Conservation (phyloP, 1,140 invertebrate species). For the Aphidius gifuensis region DNA sequence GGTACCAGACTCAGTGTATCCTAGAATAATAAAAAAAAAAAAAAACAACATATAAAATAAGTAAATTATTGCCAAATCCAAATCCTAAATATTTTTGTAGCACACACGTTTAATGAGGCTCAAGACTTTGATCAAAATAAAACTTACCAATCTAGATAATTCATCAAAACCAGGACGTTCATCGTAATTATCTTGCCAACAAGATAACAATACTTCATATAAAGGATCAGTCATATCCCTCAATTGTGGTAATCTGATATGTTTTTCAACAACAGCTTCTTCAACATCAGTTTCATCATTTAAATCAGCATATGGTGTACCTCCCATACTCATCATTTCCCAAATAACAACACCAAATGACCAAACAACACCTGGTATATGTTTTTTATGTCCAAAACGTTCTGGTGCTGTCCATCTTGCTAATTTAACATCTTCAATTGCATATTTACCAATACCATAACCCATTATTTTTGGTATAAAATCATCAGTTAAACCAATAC, state of each 20-base stretch:
- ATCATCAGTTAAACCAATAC: conserved; percentile 62
- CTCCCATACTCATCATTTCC: conserved; percentile 81
- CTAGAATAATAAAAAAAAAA: conserved; percentile 34
- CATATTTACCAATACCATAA: conserved; percentile 64
- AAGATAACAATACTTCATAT: conserved; percentile 79
- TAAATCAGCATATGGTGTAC: conserved; percentile 72
- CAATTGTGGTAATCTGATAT: conserved; percentile 69
- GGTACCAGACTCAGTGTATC: conserved; percentile 46
- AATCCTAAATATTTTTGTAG: neutral
- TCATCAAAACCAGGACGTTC: conserved; percentile 71
- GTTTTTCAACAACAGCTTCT: conserved; percentile 61
- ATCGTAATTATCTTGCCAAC: conserved; percentile 79
- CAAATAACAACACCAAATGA: conserved; percentile 77
- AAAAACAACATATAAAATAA: neutral
- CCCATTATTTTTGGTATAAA: conserved; percentile 69
- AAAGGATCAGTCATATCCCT: conserved; percentile 71
- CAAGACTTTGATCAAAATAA: neutral
- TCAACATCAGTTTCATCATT: conserved; percentile 65
- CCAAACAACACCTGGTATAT: conserved; percentile 74
- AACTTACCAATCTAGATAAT: conserved; percentile 53
- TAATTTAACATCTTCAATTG: conserved; percentile 59
- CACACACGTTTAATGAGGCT: too few species aligned
- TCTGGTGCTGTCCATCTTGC: conserved; percentile 77
- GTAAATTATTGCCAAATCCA: neutral
- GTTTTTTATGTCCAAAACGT: conserved; percentile 65